Percentiles rank a stretch among this genome's conserved stretches.
Evolutionary conservation across 2,888 invertebrate species (phyloP).

Genomic region (Caenorhabditis sp.): DNA sequence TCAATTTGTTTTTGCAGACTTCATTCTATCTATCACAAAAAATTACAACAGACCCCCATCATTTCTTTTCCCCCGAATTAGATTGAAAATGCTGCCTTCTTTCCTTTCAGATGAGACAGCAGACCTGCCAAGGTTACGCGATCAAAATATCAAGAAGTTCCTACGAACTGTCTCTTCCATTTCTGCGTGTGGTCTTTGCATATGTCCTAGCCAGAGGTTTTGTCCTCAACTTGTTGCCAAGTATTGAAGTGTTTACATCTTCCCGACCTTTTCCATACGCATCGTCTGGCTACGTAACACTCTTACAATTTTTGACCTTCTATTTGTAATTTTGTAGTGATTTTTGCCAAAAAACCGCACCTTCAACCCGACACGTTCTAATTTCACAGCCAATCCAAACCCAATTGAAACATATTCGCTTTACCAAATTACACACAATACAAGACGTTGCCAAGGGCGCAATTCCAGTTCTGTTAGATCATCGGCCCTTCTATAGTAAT

Average conservation of each 20-base stretch:
- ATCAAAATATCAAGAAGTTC: conserved; percentile 43
- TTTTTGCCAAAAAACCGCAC: conserved; percentile 28
- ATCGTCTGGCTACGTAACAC: conserved; percentile 8
- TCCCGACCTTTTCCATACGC: neutral
- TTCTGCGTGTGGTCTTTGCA: neutral
- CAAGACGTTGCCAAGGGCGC: conserved; percentile 57
- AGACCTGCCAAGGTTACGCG: conserved; percentile 31
- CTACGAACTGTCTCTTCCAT: neutral
- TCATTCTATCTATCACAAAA: neutral
- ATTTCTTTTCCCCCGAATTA: neutral
- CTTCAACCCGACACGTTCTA: conserved; percentile 44
- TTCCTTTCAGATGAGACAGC: neutral
- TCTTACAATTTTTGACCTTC: conserved; percentile 8
- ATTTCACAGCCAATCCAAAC: conserved; percentile 44
- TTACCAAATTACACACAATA: conserved; percentile 61
- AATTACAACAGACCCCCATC: neutral
- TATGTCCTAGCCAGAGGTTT: no score
- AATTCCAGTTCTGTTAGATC: conserved; percentile 58
- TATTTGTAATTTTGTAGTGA: conserved; percentile 2
- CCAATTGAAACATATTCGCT: conserved; percentile 61
- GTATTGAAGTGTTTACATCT: conserved; percentile 2
- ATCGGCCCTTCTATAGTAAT: conserved; percentile 58
- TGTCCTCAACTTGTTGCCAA: neutral
- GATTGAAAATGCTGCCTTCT: neutral
- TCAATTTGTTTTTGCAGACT: neutral